Conservation (phyloP, 2,888 invertebrate species). For the Adelphocoris suturalis region DNA sequence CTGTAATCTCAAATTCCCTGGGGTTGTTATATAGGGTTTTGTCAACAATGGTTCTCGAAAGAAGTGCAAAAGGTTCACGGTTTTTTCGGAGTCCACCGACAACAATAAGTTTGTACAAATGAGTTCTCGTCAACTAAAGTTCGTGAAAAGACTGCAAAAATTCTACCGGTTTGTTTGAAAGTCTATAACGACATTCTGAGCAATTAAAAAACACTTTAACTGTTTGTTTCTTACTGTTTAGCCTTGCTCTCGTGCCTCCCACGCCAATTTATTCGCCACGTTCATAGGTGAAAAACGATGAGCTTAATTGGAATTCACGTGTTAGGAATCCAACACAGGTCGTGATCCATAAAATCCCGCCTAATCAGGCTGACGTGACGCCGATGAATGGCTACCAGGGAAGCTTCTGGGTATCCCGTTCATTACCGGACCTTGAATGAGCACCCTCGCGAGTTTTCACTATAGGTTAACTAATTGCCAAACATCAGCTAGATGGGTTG, state of each 20-base stretch:
- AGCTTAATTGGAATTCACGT: not conserved
- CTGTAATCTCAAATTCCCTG: no score
- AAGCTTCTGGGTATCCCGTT: not conserved
- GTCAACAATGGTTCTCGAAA: no score
- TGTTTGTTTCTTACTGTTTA: not conserved
- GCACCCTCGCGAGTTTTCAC: constrained; percentile 2
- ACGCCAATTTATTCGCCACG: not conserved
- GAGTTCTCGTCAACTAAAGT: no score
- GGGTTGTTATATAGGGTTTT: no score
- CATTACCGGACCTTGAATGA: constrained; percentile 36
- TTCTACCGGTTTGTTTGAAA: no score
- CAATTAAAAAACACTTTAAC: not conserved
- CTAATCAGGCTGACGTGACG: constrained; percentile 32
- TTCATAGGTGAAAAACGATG: constrained; percentile 35
- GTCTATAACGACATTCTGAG: no score
- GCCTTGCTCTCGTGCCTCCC: not conserved
- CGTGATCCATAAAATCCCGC: constrained; percentile 32
- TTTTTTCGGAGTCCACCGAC: no score
- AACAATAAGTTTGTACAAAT: no score
- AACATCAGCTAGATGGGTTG: constrained; percentile 19
- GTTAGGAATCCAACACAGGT: not conserved
- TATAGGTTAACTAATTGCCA: constrained; percentile 30
- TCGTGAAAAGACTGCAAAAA: no score
- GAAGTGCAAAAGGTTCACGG: no score
- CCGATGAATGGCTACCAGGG: constrained; percentile 22